Conservation (phyloP, 1,140 invertebrate genomes). For the Bombus haemorrhoidalis region DNA sequence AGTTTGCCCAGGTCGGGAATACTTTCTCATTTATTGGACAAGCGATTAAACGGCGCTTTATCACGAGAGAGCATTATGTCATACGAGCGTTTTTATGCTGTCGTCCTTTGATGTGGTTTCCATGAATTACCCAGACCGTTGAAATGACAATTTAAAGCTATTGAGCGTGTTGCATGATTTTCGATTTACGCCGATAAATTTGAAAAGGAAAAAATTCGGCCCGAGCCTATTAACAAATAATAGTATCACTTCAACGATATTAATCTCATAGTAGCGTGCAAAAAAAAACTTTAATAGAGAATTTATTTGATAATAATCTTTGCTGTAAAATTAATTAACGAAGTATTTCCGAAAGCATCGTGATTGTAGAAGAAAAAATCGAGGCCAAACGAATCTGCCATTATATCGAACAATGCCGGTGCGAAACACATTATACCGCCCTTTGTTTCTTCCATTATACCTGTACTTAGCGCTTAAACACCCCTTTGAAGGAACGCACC, state of each 20-base stretch:
- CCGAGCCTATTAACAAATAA: not conserved
- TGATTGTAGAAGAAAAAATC: not conserved
- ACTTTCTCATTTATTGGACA: constrained; percentile 29
- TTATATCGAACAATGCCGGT: constrained; percentile 18
- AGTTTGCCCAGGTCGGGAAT: not conserved
- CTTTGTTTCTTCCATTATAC: constrained; percentile 9
- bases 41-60: constrained; percentile 38
- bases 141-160: constrained; percentile 6
- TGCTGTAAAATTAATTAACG: not conserved
- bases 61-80: constrained; percentile 21
- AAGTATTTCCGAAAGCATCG: not conserved
- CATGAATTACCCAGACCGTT: constrained; percentile 19
- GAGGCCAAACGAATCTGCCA: constrained; percentile 3
- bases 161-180: not conserved
- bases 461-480: constrained; percentile 48
- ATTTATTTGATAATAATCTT: not conserved
- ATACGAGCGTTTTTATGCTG: constrained; percentile 23
- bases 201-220: not conserved
- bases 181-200: not conserved
- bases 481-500: constrained; percentile 28
- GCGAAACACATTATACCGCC: constrained; percentile 4
- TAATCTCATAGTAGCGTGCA: not conserved
- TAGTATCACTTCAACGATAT: not conserved
- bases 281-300: not conserved
- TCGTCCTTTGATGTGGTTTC: constrained; percentile 17